phyloP scores from a whole-genome alignment of 2,113 vertebrate species.

The Anhinga anhinga region DNA sequence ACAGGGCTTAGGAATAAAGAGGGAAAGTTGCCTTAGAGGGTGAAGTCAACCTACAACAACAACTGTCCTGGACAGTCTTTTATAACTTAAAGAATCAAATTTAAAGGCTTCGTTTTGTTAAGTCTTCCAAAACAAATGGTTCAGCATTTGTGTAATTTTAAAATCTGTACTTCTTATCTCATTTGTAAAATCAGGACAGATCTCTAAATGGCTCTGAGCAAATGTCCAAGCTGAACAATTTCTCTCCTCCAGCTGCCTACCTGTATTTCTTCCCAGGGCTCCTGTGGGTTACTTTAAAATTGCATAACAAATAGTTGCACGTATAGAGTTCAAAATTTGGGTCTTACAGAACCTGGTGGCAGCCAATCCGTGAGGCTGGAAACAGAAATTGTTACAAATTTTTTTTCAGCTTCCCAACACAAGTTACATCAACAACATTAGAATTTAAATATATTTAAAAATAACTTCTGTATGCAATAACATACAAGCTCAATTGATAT shows the following conservation, averaged over 20 bases:
- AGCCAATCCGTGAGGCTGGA: neutral
- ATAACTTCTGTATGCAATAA: neutral
- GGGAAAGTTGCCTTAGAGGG: neutral
- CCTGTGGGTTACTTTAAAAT: neutral
- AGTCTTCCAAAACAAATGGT: neutral
- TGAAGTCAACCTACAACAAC: neutral
- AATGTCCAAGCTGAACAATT: neutral
- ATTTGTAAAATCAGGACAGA: neutral
- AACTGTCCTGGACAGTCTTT: neutral
- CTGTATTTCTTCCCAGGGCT: neutral
- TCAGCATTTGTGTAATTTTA: conserved; percentile 11
- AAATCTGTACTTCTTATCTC: conserved; percentile 4
- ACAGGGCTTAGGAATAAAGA: neutral
- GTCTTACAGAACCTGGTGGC: neutral
- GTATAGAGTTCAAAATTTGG: neutral
- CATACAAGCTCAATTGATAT: neutral
- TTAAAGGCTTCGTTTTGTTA: conserved; percentile 8
- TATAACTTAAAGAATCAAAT: neutral
- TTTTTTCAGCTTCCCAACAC: neutral
- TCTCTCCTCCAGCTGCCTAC: neutral
- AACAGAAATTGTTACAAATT: neutral
- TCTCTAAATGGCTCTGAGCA: neutral
- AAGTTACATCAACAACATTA: neutral
- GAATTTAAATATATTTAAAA: neutral
- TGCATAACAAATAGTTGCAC: neutral